These are phyloP conservation scores for Ryuthela nishihirai DNA, from an alignment of 2,888 invertebrate genomes.

Conservation along the genomic window DNA sequence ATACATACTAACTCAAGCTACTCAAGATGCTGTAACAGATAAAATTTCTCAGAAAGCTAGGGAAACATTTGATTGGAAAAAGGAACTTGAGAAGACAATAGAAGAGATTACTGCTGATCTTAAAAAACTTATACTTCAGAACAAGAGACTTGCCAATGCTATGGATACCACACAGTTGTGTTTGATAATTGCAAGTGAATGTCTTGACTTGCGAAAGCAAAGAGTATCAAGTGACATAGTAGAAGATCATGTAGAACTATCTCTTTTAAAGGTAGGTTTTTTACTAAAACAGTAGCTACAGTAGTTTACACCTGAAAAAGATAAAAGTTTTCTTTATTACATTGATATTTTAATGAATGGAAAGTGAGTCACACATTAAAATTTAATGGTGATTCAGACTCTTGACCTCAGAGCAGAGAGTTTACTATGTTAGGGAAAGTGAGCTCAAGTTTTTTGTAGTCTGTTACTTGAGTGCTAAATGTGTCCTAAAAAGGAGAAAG, in stretches of 20 bases:
- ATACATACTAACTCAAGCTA: slow-evolving; percentile 43
- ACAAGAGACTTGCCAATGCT: slow-evolving; percentile 22
- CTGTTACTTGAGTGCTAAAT: no score
- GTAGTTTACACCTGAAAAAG: no score
- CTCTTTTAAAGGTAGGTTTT: no score
- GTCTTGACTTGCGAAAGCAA: slow-evolving; percentile 27
- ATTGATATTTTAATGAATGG: no score
- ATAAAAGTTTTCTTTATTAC: no score
- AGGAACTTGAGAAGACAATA: slow-evolving; percentile 59
- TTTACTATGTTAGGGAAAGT: no score
- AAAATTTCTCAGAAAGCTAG: slow-evolving; percentile 63
- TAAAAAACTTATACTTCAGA: slow-evolving; percentile 16
- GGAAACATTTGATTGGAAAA: slow-evolving; percentile 70
- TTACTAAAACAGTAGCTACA: no score
- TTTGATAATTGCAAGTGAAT: slow-evolving; percentile 27
- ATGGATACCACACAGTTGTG: slow-evolving; percentile 17
- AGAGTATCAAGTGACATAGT: slow-evolving; percentile 31
- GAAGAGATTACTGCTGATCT: slow-evolving; percentile 24
- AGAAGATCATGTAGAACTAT: slow-evolving; percentile 21
- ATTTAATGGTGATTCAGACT: no score
- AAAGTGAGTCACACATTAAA: no score
- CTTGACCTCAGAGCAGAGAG: no score
- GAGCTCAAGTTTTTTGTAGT: no score
- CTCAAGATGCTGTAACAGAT: slow-evolving; percentile 65
- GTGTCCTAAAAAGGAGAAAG: no score